Evolutionary conservation across 2,888 invertebrate species (phyloP), one percentile per base, ranked within the genome.

Genomic region (Melangyna quadrimaculata): DNA sequence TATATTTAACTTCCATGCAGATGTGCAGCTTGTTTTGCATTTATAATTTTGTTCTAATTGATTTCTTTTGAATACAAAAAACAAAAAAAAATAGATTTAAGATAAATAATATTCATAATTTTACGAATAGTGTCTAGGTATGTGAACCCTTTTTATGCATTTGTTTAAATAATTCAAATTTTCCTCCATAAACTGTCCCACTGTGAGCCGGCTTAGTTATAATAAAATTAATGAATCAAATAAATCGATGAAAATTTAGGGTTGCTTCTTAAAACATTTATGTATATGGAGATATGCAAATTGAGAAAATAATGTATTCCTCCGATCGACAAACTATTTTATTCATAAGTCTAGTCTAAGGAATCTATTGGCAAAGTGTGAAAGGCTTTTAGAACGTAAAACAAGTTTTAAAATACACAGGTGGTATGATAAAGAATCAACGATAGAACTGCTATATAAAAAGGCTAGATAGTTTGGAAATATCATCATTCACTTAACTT

Each of bases 401-500:
- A 65, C 65, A 29, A 45, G 65, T 65, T 65, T 65, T 14, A 32
- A 8, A 29, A n/a, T 3, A n/a, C 10, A 37, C 35, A 40, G 10
- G 8, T 5, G 48, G n/a, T 55, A 17, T 17, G 67, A 40, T 3
- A 37, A 65, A 72, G 27, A 72, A 73, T 53, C 12, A 22, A 12
- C 9, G 19, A 19, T 17, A 27, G 67, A 63, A 61, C n/a, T 37
- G 19, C 24, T 35, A 32, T 86, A 86, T 86, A 86, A 86, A 86
- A 70, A 86, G 86, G 22, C 51, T 45, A 59, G 77, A 70, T 51
- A 17, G 48, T 81, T 73, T 51, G 35, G 57, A 24, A 63, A 12
- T 29, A 78, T 37, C 73, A 86, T 86, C 86, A 86, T 81, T 86
- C 77, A 77, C 74, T 73, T 43, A 63, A 74, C 35, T 81, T 72